phyloP scores from a whole-genome alignment of 23 tunicate genomes.

The Trididemnum clinides region DNA sequence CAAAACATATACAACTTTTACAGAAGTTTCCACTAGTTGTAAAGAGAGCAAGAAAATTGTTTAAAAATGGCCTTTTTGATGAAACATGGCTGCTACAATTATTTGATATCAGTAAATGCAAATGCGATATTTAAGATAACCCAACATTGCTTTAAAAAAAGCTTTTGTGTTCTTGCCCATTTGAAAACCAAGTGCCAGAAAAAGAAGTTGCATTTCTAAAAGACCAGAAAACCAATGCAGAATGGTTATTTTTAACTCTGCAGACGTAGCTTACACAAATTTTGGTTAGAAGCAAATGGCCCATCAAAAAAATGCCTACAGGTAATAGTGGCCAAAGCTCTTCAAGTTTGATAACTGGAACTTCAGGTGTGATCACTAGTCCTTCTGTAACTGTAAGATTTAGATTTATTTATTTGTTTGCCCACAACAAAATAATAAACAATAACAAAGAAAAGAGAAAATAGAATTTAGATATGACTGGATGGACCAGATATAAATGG shows the following conservation, averaged over 20 bases:
- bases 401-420: not conserved
- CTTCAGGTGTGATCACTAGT: too few species aligned
- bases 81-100: not conserved
- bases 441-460: not conserved
- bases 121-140: not conserved
- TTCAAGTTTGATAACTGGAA: too few species aligned
- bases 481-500: too few species aligned
- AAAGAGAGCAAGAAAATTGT: too few species aligned
- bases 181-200: too few species aligned
- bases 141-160: too few species aligned
- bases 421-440: not conserved
- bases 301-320: not conserved
- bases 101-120: not conserved
- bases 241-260: not conserved
- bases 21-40: not conserved
- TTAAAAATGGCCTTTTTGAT: not conserved
- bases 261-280: not conserved
- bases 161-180: too few species aligned
- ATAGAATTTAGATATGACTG: not conserved
- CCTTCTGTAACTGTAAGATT: too few species aligned
- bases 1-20: not conserved
- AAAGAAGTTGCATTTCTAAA: too few species aligned
- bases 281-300: not conserved
- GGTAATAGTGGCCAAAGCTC: too few species aligned
- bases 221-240: not conserved